phyloP scores from a whole-genome alignment of 1,140 invertebrate species.

The Papilio aristodemus region DNA sequence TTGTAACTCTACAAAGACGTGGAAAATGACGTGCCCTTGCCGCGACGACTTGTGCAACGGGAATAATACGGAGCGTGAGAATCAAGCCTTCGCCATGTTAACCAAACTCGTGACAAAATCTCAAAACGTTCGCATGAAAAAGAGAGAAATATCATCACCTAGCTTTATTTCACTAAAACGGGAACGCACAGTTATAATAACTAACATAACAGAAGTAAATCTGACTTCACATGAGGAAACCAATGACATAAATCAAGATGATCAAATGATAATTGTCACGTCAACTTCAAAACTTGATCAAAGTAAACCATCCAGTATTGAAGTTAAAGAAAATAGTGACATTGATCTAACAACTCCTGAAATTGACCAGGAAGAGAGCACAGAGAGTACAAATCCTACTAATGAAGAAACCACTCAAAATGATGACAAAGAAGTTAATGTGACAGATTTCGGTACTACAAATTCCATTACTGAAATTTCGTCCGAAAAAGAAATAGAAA shows the following conservation, averaged over 20 bases:
- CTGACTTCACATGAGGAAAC: constrained; percentile 2
- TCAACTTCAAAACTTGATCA: not conserved
- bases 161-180: constrained; percentile 22
- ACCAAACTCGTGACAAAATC: constrained; percentile 50
- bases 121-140: constrained; percentile 46
- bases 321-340: not conserved
- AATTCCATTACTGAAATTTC: constrained; percentile 30
- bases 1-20: constrained; percentile 75
- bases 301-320: not conserved
- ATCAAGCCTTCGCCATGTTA: constrained; percentile 54
- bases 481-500: constrained; percentile 23
- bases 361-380: not conserved
- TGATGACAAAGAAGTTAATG: constrained; percentile 14
- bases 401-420: constrained; percentile 21
- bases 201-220: constrained; percentile 26
- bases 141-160: constrained; percentile 37
- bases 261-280: constrained; percentile 30
- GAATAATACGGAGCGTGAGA: constrained; percentile 61
- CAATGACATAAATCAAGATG: constrained; percentile 24
- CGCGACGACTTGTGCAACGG: constrained; percentile 79
- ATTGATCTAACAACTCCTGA: not conserved
- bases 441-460: constrained; percentile 18
- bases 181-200: constrained; percentile 23
- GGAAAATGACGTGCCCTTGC: constrained; percentile 80
- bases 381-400: not conserved